Base-by-base conservation (phyloP, 2,888 invertebrate species). In the Entomobrya proxima region DNA sequence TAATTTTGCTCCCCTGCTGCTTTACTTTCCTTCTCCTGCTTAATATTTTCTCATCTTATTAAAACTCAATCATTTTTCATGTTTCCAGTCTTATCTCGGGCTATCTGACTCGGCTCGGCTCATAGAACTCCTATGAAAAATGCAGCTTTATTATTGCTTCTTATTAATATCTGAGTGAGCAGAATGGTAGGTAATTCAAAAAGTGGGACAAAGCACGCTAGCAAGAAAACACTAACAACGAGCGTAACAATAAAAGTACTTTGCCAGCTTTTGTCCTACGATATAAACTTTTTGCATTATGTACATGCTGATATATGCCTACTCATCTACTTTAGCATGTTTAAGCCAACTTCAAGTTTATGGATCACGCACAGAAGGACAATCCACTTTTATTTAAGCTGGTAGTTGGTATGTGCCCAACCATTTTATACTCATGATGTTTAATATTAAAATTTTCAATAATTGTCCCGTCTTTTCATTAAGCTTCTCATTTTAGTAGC, bases 31-130 rank as follows among this genome's bases (percentile, higher is more conserved):
- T 37, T 40, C 9, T 67, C 27, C n/a, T 13, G 21, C 35, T 18
- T 35, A 32, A 32, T 64, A 64, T 64, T 32, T 64, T 35, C n/a
- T 21, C 40, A 44, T 67, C 67, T 40, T 40, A 67, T 67, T 67
- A 67, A 67, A 67, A 67, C 67, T 44, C 40, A 67, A 67, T 67
- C 67, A 44, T 67, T 40, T 40, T 67, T 67, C 40, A 40, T 67
- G 21, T 40, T 67, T 24, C 24, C 40, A 9, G 2, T 11, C 27
- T 40, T 67, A 21, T 44, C 21, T 67, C 67, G 30, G 2, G n/a
- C n/a, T 1, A 58, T 58, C 58, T 30, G 27, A 52, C 52, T 18
- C n/a, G 3, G 18, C 52, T n/a, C 52, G 21, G 6, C 21, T 11
- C 3, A n/a, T n/a, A 52, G 21, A 0, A 7, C 27, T 55, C 24